A percentile compares a stretch with the other conserved stretches of the same genome.
Conservation (phyloP, 1,140 invertebrate genomes). For the Metaphire vulgaris region DNA sequence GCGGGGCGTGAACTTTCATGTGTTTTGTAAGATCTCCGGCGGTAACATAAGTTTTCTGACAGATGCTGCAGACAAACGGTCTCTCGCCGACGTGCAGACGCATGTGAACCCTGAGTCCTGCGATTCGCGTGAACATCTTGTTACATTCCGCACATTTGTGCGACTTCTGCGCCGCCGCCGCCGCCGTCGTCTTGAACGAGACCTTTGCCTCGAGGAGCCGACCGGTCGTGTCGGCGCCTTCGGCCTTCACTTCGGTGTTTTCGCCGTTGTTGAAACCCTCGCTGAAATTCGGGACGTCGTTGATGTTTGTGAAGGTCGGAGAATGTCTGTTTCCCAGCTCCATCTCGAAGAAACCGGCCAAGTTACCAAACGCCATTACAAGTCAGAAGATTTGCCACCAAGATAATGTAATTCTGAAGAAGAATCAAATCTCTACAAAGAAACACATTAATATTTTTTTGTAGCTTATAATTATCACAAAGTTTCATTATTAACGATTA, state of each 20-base stretch:
- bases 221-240: background rate
- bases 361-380: background rate
- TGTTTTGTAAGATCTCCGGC: background rate
- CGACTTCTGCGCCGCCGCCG: constrained; percentile 39
- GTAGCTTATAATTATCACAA: too few relatives aligned
- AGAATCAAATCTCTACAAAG: too few relatives aligned
- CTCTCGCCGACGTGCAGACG: constrained; percentile 87
- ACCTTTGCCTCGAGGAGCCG: background rate
- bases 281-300: background rate
- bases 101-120: constrained; percentile 87
- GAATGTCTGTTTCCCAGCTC: background rate
- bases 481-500: too few relatives aligned
- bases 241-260: background rate
- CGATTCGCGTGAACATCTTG: constrained; percentile 84
- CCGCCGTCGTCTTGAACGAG: background rate
- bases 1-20: background rate
- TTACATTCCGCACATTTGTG: constrained; percentile 68
- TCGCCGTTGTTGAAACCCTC: background rate
- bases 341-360: background rate
- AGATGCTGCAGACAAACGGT: constrained; percentile 76
- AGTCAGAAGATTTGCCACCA: too few relatives aligned
- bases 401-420: too few relatives aligned
- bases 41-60: constrained; percentile 52
- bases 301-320: background rate
- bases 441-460: too few relatives aligned